Evolutionary conservation across 1,140 invertebrate species (phyloP), one percentile per base, ranked within the genome.

Genomic region (Helicoverpa zea): DNA sequence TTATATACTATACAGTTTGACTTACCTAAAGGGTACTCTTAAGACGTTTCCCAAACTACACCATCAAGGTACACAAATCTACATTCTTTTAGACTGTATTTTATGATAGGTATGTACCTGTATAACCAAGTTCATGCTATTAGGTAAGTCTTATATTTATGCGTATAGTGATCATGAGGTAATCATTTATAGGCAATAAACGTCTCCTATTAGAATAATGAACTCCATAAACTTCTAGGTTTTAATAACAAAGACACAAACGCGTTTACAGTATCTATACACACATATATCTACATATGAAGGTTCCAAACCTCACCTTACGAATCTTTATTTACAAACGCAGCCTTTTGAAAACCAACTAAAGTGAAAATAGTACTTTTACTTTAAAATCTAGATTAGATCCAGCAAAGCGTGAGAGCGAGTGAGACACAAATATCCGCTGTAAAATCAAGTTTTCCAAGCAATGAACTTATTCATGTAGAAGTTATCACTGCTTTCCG

Each of bases 401-500:
- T n/a, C 35, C n/a, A 2, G 35, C 10, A 11, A 64, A 72, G 16
- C 9, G 16, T 29, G 9, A 72, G 49, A 10, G 49, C 18, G 13
- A 54, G 11, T 16, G 72, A n/a, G 72, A 74, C 29, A 23, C 3
- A 13, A 51, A 59, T 5, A 43, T 75, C 47, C 13, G n/a, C 61
- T 12, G 23, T 11, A 30, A 56, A 52, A 79, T 49, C 51, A 49
- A 70, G 51, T 59, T 79, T 59, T 70, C 35, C 35, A 58, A 4
- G 52, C 35, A 47, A n/a, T 29, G 13, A 76, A 61, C 35, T 74
- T 47, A 63, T 78, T 59, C 58, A 68, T 79, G 64, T 64, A 29
- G 29, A 79, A 70, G 52, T 79, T 58, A 74, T 70, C 63, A 58
- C 13, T 70, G 64, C 63, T 79, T 70, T 59, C 76, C 30, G 54